A percentile compares a stretch with the other conserved stretches of the same genome.
Conservation (phyloP, 2,888 invertebrate genomes). For the Colostygia pectinataria region DNA sequence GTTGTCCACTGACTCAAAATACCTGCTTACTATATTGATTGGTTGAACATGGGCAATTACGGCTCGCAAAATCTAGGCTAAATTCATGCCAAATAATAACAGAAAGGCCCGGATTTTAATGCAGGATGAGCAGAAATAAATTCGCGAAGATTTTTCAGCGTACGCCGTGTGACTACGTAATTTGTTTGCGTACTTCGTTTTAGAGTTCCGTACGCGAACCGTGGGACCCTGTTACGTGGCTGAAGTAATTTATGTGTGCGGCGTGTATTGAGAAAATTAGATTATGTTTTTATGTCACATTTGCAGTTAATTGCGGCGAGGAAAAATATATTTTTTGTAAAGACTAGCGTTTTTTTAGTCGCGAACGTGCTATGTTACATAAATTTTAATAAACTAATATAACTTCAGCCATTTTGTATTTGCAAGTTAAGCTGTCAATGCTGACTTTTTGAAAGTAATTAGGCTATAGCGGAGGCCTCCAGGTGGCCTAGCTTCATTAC, state of each 20-base stretch:
- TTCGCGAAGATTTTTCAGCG: conserved; percentile 68
- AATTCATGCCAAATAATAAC: conserved; percentile 52
- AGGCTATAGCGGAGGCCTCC: too few relatives aligned
- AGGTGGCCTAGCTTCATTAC: too few relatives aligned
- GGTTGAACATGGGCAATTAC: conserved; percentile 14
- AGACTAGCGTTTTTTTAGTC: too few relatives aligned
- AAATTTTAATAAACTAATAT: too few relatives aligned
- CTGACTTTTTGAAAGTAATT: too few relatives aligned
- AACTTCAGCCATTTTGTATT: too few relatives aligned
- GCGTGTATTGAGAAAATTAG: conserved; percentile 28
- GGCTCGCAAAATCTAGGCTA: conserved; percentile 5
- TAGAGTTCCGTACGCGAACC: conserved; percentile 36
- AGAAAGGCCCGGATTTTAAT: conserved; percentile 59
- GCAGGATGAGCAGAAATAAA: conserved; percentile 64
- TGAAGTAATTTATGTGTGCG: conserved; percentile 33
- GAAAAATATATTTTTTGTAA: conserved; percentile 1
- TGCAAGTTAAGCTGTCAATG: too few relatives aligned
- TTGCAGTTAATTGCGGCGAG: conserved; percentile 25
- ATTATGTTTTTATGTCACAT: conserved; percentile 33
- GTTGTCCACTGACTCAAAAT: too few relatives aligned
- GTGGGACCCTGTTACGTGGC: conserved; percentile 26
- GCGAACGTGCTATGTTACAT: too few relatives aligned
- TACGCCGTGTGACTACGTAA: conserved; percentile 63
- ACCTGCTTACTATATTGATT: too few relatives aligned
- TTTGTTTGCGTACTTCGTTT: conserved; percentile 51